Evolutionary conservation across 2,888 invertebrate species (phyloP).

Genomic region (Limnephilus marmoratus): DNA sequence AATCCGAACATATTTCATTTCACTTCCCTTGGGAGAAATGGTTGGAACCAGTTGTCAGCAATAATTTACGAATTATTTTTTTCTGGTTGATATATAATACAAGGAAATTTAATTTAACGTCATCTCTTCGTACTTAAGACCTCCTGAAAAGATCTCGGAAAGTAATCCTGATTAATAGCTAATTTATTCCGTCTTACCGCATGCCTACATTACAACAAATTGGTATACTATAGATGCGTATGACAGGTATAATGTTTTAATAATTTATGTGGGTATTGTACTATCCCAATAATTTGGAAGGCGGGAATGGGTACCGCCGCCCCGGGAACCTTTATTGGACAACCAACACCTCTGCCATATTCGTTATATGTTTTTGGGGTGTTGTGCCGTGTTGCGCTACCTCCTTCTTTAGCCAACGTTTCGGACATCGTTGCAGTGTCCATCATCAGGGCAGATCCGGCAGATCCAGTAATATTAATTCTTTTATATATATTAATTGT

Average conservation of each 20-base stretch:
- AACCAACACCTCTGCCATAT: too few relatives aligned
- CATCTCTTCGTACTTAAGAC: slow-evolving; percentile 28
- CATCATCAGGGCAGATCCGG: too few relatives aligned
- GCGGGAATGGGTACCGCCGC: too few relatives aligned
- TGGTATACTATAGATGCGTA: neutral
- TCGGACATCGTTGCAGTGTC: too few relatives aligned
- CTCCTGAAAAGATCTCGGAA: slow-evolving; percentile 34
- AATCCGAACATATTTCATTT: neutral
- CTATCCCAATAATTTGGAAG: neutral
- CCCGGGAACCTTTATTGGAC: too few relatives aligned
- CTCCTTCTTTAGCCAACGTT: too few relatives aligned
- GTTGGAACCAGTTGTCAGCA: neutral
- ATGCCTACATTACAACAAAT: slow-evolving; percentile 5
- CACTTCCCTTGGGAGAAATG: neutral
- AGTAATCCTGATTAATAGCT: slow-evolving; percentile 64
- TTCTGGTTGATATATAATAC: neutral
- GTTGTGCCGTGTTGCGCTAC: too few relatives aligned
- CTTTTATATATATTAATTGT: too few relatives aligned
- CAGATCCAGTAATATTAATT: too few relatives aligned
- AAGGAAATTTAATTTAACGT: slow-evolving; percentile 45
- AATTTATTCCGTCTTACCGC: slow-evolving; percentile 65
- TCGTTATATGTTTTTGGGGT: too few relatives aligned
- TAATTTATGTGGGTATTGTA: neutral
- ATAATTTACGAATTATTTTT: neutral
- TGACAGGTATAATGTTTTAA: neutral